phyloP scores from a whole-genome alignment of 2,888 invertebrate genomes.

The Melikaiella ostensackeni region DNA sequence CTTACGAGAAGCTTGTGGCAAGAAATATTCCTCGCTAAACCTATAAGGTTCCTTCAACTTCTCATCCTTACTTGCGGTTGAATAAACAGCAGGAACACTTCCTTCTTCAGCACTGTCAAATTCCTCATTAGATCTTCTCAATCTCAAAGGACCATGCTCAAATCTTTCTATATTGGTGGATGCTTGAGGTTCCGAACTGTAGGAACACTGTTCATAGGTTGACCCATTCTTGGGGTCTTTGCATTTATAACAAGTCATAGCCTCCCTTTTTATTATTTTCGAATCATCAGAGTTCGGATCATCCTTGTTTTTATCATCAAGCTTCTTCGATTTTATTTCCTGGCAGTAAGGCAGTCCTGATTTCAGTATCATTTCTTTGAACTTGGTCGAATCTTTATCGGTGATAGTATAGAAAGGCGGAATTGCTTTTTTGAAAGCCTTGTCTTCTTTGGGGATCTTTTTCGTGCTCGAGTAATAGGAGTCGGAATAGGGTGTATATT shows the following conservation, averaged over 20 bases:
- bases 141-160: constrained; percentile 24
- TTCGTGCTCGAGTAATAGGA: constrained; percentile 54
- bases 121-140: constrained; percentile 45
- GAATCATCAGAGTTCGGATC: neutral
- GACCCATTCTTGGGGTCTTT: constrained; percentile 78
- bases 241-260: constrained; percentile 79
- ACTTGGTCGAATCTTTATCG: constrained; percentile 53
- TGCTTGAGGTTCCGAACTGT: constrained; percentile 73
- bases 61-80: constrained; percentile 73
- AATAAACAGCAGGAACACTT: constrained; percentile 33
- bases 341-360: constrained; percentile 62
- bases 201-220: constrained; percentile 80
- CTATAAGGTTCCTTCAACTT: constrained; percentile 75
- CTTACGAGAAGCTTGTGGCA: constrained; percentile 73
- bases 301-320: neutral
- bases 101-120: constrained; percentile 44
- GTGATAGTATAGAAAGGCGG: constrained; percentile 55
- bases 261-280: neutral
- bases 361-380: constrained; percentile 57
- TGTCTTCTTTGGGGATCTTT: constrained; percentile 60
- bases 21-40: constrained; percentile 73
- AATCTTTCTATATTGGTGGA: neutral
- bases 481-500: constrained; percentile 35
- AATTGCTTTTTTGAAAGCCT: constrained; percentile 60
- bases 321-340: constrained; percentile 55